Percentiles rank a stretch among this genome's conserved stretches.
Evolutionary conservation across 1,140 invertebrate species (phyloP).

Genomic region (Aphelenchoides avenae): DNA sequence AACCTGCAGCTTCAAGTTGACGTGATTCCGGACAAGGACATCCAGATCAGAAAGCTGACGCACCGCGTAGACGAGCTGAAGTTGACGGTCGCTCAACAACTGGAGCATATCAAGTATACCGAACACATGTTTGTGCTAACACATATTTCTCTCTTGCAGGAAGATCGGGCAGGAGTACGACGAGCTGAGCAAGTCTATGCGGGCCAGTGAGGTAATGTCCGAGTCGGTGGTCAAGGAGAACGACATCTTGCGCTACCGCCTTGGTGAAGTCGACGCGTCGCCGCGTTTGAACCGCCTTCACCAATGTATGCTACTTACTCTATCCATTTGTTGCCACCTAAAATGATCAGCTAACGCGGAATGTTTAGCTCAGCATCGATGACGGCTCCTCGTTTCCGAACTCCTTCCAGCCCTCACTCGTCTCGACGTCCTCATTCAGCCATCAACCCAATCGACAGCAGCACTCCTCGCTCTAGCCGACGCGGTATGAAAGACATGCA

Average conservation of each 20-base stretch:
- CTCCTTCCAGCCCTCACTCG: no score
- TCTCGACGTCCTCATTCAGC: no score
- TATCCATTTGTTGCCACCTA: no score
- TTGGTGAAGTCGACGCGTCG: background rate
- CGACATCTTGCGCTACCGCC: conserved; percentile 15
- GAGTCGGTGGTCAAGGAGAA: conserved; percentile 9
- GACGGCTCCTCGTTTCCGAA: no score
- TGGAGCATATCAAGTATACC: conserved; percentile 11
- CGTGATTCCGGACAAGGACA: conserved; percentile 15
- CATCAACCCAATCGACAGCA: no score
- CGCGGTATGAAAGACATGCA: no score
- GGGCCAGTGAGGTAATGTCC: conserved; percentile 1
- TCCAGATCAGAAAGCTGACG: conserved; percentile 11
- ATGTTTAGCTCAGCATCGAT: no score
- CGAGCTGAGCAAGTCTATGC: no score
- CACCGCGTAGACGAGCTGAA: conserved; percentile 8
- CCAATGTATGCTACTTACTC: no score
- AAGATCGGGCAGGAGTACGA: background rate
- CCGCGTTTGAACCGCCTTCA: background rate
- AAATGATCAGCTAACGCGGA: no score
- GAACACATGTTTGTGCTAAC: background rate
- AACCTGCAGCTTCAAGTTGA: conserved; percentile 18
- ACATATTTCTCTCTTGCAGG: background rate
- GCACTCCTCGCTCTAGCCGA: no score
- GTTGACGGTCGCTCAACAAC: conserved; percentile 6